Evolutionary conservation across 2,888 invertebrate genomes (phyloP).

Genomic region (Drosophila trichaetosa): DNA sequence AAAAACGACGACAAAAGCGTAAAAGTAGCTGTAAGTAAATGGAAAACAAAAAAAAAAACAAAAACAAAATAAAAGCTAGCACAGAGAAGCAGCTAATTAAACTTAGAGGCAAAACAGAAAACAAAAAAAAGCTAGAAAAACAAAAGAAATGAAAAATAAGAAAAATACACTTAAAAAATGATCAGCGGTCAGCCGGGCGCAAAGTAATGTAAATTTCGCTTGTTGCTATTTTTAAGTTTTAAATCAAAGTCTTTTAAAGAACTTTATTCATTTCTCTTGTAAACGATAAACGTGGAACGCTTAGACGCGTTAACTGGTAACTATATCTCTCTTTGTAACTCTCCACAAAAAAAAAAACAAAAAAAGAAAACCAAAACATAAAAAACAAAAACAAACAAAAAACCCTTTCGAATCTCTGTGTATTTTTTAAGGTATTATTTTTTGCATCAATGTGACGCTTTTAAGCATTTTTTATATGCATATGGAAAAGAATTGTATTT

Average conservation of each 20-base stretch:
- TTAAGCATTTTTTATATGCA: slow-evolving; percentile 75
- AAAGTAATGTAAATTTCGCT: slow-evolving; percentile 81
- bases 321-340: slow-evolving; percentile 68
- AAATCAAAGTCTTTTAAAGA: slow-evolving; percentile 82
- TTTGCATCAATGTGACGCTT: slow-evolving; percentile 81
- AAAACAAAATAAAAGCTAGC: slow-evolving; percentile 41
- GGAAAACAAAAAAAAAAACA: slow-evolving; percentile 40
- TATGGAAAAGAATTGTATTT: slow-evolving; percentile 68
- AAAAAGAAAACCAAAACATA: slow-evolving; percentile 52
- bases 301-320: slow-evolving; percentile 52
- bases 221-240: slow-evolving; percentile 83
- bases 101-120: slow-evolving; percentile 32
- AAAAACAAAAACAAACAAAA: slow-evolving; percentile 49
- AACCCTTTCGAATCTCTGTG: slow-evolving; percentile 65
- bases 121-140: slow-evolving; percentile 20
- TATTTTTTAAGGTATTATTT: slow-evolving; percentile 79
- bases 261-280: slow-evolving; percentile 72
- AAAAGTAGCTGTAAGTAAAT: slow-evolving; percentile 61
- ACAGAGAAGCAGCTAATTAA: slow-evolving; percentile 54
- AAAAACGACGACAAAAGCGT: slow-evolving; percentile 48
- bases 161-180: slow-evolving; percentile 29
- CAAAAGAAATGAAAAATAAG: slow-evolving; percentile 14
- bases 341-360: slow-evolving; percentile 47
- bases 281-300: slow-evolving; percentile 60
- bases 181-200: slow-evolving; percentile 49